Base-by-base conservation (phyloP, 1,140 invertebrate genomes). In the Ceratoteleas bidentatus region DNA sequence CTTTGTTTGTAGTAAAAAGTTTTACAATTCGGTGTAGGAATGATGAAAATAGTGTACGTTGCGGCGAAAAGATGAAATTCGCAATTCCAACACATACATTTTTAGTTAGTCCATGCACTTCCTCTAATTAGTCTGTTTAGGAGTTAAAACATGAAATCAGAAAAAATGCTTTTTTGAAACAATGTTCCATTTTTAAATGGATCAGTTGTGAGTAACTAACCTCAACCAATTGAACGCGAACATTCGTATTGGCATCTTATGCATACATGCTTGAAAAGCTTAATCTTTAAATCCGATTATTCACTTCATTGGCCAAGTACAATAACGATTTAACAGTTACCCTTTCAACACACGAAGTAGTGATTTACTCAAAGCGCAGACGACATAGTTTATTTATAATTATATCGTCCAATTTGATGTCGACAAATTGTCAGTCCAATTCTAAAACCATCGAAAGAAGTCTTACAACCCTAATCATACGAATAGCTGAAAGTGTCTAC, bases 281-380 rank as follows among this genome's bases (percentile, higher is more conserved):
- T 90, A 90, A 90, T 90, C 88, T 86, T 80, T 50, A 88, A 90
- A 91, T 90, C 88, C 87, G 90, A 90, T 91, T 90, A 90, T 88
- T 87, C 87, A 85, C 88, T 83, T 90, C 89, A 90, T 90, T 83
- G 88, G 86, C 83, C 70, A 85, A 87, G 85, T 84, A 90, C 87
- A 89, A 90, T 85, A 86, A 86, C 69, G 84, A 45, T 84, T 74
- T 83, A 78, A 77, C 75, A 81, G 83, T 68, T 84, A 85, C 85
- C 81, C 83, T 85, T 85, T 49, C 77, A 14, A 79, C 45, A 62
- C 61, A 70, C 40, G 43, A 60, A 54, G 14, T 70, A 73, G 68
- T 69, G 3, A 13, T 36, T 78, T 52, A 45, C 34, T 72, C 5
- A 10, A 64, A 58, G 33, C 38, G 24, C 16, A 38, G 16, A 58